Evolutionary conservation across 2,888 invertebrate genomes (phyloP).

Genomic region (Callimorpha dominula): DNA sequence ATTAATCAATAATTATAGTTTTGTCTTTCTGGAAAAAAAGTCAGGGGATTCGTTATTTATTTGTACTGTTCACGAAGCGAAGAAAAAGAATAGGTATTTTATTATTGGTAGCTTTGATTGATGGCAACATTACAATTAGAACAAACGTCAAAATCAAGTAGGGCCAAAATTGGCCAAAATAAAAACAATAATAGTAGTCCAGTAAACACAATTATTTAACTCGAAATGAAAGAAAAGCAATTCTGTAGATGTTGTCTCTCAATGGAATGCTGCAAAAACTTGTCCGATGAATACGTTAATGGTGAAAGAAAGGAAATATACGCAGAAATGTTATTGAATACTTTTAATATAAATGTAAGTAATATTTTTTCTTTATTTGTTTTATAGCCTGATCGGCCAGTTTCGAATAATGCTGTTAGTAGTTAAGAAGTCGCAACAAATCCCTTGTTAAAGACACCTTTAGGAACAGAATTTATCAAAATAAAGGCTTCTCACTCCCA

Average conservation of each 20-base stretch:
- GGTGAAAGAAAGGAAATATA: conserved; percentile 46
- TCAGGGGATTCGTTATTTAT: too few species aligned
- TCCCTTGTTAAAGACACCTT: not conserved
- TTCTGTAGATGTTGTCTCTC: conserved; percentile 52
- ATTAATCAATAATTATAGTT: too few species aligned
- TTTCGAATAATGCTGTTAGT: too few species aligned
- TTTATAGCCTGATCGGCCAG: not conserved
- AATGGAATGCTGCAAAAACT: conserved; percentile 47
- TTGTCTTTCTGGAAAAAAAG: too few species aligned
- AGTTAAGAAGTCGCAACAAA: too few species aligned
- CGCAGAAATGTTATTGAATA: conserved; percentile 37
- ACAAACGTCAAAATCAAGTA: not conserved
- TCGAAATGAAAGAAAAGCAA: conserved; percentile 33
- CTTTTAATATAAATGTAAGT: conserved; percentile 41
- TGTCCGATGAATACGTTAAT: conserved; percentile 39
- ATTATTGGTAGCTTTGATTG: not conserved
- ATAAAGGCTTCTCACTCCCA: not conserved
- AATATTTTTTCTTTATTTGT: not conserved
- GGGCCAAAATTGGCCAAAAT: not conserved
- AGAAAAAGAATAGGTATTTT: too few species aligned
- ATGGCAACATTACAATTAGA: not conserved
- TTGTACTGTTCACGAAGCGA: too few species aligned
- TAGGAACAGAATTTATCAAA: not conserved
- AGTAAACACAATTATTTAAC: too few species aligned
- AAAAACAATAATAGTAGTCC: not conserved